Base-by-base conservation (phyloP, 2,113 vertebrate species). In the Argyrosomus japonicus region DNA sequence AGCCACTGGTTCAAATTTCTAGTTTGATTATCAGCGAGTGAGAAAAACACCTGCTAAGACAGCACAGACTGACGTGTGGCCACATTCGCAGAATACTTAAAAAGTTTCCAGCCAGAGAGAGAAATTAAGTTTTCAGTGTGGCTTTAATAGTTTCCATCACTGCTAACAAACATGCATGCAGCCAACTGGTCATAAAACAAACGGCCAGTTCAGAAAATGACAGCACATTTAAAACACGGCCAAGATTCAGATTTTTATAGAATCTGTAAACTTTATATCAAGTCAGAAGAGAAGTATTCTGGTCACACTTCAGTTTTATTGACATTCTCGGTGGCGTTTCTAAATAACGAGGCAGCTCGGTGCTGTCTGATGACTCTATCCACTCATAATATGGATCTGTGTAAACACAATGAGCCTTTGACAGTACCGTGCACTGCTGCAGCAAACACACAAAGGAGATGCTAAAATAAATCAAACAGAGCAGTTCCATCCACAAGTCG, bases 341-440 rank as follows among this genome's bases (percentile, higher is more conserved):
- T 1, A 9, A 4, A 9, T 23, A 14, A 13, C 6, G 53, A 61
- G 12, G 51, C 23, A 19, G 74, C 62, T 47, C 40, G 40, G 19
- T 53, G 40, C 6, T n/a, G 10, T 25, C 56, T 32, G 60, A 54
- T 29, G 65, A 63, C 45, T 57, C 29, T 12, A 19, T 64, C 47
- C 21, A 18, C 58, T 60, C 61, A 21, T 15, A 25, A 8, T 40
- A 8, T 9, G 7, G 17, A 51, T 71, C 40, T 9, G 40, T 63
- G 45, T 58, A 68, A 73, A 81, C 53, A 60, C 60, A n/a, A 1
- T 2, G 19, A 83, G 56, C 19, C 10, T 57, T 58, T 15, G 18
- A 62, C 10, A n/a, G 23, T 5, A 19, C 56, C n/a, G 21, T 21
- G 29, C 45, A 25, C 25, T 23, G 54, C 48, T 15, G 29, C 57